Evolutionary conservation across 2,888 invertebrate genomes (phyloP), one percentile per base, ranked within the genome.

Genomic region (Sceliomorpha sp.): DNA sequence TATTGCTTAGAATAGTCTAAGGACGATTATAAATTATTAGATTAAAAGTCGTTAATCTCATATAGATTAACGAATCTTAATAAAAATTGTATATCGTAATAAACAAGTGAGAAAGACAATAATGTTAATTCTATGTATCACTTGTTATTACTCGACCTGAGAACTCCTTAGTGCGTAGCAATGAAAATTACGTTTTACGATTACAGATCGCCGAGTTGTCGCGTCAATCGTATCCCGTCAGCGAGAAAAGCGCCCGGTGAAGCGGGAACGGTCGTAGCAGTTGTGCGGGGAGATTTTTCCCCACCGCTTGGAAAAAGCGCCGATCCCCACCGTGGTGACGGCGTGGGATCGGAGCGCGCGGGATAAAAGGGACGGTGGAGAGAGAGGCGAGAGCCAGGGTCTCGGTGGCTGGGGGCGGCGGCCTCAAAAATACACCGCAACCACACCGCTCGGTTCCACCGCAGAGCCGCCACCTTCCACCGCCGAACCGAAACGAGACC

Each of bases 351-450:
- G 74, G 64, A 70, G 74, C 68, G 64, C 59, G 59, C 66, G 58
- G 62, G 62, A 66, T 53, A 66, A 66, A 59, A 50, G 59, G 58
- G 36, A 17, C 24, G 63, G 36, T 9, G 17, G 17, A 44, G 51
- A 59, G 71, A 66, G 75, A 58, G 47, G 73, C 76, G 76, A 79
- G 76, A 59, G 74, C 75, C 72, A 74, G 78, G 73, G 78, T 74
- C 76, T 76, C 71, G 75, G 78, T 71, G 84, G 84, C 82, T 80
- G 84, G 84, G 86, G 86, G 85, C 87, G 86, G 86, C 83, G 86
- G 87, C 87, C 86, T 87, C 88, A 87, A 88, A 87, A 88, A 87
- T 88, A 88, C 85, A 87, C 88, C 88, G 87, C 87, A 88, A 87
- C 87, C 87, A 87, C 86, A 87, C 86, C 87, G 86, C 85, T 85